Evolutionary conservation across 1,140 invertebrate genomes (phyloP), one percentile per base, ranked within the genome.

Genomic region (Fopius arisanus): DNA sequence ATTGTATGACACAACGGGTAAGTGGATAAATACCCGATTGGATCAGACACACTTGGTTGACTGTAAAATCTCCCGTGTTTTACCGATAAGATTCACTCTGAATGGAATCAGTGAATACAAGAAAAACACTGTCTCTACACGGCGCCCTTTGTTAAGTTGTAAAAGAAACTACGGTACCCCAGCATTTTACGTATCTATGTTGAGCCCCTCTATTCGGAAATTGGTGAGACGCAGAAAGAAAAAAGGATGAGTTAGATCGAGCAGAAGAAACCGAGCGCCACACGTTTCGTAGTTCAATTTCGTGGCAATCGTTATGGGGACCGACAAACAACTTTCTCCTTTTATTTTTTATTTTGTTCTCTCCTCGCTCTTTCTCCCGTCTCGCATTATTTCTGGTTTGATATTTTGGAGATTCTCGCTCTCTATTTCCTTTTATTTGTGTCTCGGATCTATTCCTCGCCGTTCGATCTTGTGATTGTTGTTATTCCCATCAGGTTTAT

Each of bases 351-450:
- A 16, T 62, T 28, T 23, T 65, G 29, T 65, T 65, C 9, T 31
- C 28, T 33, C 4, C 74, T 29, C 23, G 26, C 63, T 65, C 7
- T 71, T 69, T 65, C 66, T 40, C 31, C 41, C 68, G 59, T 54
- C 75, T 70, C 73, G 75, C n/a, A 65, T 29, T 65, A 29, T 33
- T 48, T 48, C 16, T 48, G 16, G 43, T 65, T 65, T 65, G 9
- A 33, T 65, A 29, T 65, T 65, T 65, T 31, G 21, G 2, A 59
- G 14, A 75, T 75, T 59, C 19, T 79, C 80, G 81, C 81, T 85
- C 82, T 84, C n/a, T n/a, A n/a, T n/a, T n/a, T n/a, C n/a, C n/a
- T n/a, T n/a, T 85, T 84, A 80, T 84, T 81, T 81, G 76, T 80
- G 80, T 77, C 70, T 59, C 10, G 21, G 14, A 48, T 16, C 9